Evolutionary conservation across 1,140 invertebrate genomes (phyloP), one percentile per base, ranked within the genome.

Genomic region (Limonius californicus): DNA sequence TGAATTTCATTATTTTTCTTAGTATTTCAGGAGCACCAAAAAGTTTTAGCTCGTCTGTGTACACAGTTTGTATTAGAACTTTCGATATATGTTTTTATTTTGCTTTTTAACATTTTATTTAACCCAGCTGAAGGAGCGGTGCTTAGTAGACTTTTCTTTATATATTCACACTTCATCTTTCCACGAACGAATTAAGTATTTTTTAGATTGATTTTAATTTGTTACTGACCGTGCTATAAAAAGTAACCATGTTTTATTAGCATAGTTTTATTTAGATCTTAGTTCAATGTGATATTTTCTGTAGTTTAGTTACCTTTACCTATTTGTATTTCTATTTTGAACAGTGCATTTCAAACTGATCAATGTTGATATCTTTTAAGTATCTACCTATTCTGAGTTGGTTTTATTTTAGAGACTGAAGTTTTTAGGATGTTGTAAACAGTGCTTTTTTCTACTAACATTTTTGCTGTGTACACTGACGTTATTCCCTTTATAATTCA

Each of bases 391-490:
- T 64, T n/a, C 47, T 4, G 7, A 62, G 53, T 59, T 23, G 57
- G 23, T 56, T 63, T 59, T 56, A 55, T 43, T 59, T 57, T 35
- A 19, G 35, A 45, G 59, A 15, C 18, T 27, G 42, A 54, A 27
- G 19, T 11, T 39, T 61, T 54, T 54, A 50, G 16, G 23, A 21
- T 56, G 9, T 30, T 57, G 11, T 55, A 20, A 55, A 14, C 21
- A 54, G 16, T 8, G 1, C 23, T 14, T 43, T 59, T 54, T 62
- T 39, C 35, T 35, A 47, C 55, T 50, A 0, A 47, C 12, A 20
- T 43, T 19, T 59, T 60, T 62, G 54, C 71, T 72, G 72, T 74
- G 70, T 74, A 70, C 70, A 74, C 69, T 67, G 72, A 75, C 74
- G 61, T 62, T 61, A 57, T 60, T 61, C 27, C 45, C 53, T 21